phyloP scores from a whole-genome alignment of 2,113 vertebrate species.

The Malaclemys terrapin region DNA sequence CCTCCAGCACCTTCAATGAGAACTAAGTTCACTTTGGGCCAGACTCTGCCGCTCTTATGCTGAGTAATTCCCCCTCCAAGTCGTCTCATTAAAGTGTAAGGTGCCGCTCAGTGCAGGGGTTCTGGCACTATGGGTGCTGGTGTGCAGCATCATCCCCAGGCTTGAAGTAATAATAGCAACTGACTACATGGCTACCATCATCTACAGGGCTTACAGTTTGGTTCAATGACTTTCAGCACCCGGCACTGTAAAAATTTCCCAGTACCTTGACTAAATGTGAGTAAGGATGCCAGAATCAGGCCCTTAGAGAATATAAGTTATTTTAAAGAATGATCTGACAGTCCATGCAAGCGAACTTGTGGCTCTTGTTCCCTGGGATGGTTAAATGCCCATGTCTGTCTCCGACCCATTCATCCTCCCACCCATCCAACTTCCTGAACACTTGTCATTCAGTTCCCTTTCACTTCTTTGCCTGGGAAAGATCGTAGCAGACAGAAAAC shows the following conservation, averaged over 20 bases:
- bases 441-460: not conserved
- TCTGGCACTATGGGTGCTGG: not conserved
- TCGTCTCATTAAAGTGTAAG: not conserved
- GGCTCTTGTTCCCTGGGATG: not conserved
- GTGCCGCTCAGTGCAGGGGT: not conserved
- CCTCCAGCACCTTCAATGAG: not conserved
- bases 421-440: not conserved
- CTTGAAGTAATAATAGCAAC: not conserved
- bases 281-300: not conserved
- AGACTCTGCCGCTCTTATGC: not conserved
- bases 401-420: not conserved
- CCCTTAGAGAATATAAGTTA: not conserved
- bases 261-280: not conserved
- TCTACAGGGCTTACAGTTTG: not conserved
- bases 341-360: not conserved
- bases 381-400: not conserved
- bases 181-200: not conserved
- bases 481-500: not conserved
- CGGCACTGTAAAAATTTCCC: not conserved
- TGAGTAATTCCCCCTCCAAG: not conserved
- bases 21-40: not conserved
- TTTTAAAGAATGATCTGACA: not conserved
- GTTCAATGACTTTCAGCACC: not conserved
- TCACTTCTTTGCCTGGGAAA: not conserved
- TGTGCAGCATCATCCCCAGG: not conserved